Base-by-base conservation (phyloP, 2,888 invertebrate genomes). In the Tineola bisselliella region DNA sequence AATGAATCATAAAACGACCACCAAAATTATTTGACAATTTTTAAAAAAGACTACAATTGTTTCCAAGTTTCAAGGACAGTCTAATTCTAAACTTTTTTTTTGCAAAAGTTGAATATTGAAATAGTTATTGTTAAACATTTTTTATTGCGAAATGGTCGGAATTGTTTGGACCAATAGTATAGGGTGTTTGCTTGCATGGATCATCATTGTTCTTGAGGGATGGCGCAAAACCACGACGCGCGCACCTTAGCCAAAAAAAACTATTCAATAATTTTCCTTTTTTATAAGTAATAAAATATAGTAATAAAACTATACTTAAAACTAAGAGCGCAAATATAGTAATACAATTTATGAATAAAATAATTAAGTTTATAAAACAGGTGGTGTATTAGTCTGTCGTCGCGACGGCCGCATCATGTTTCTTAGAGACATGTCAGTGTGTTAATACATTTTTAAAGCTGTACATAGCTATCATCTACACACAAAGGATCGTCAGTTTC, bases 141-240 rank as follows among this genome's bases (percentile, higher is more conserved):
- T 58, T 58, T 33, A 66, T 71, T 79, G 81, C 81, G 81, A 83
- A 81, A 81, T 80, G 52, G 65, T 69, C 13, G 58, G 33, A 8
- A 33, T 33, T 58, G 33, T 31, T 58, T 58, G 15, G 54, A 33
- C 33, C 33, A 58, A 33, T 56, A 19, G 13, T 30, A 13, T 58
- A 58, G 33, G 5, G 31, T 58, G 58, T 58, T 58, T 58, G 33
- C 58, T 30, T 58, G 30, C 30, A n/a, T 58, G 8, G 25, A 25
- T 25, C 25, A 58, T 31, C 13, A 58, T 58, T 58, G 33, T 58
- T 48, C 17, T 15, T 38, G 38, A 38, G 3, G 48, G 15, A 48
- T 15, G 15, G 18, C 30, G 17, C 56, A 56, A 56, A 56, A 48
- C 48, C n/a, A 43, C 43, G n/a, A n/a, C n/a, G n/a, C n/a, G n/a